These are phyloP conservation scores for Thalassoma bifasciatum DNA, from an alignment of 2,113 vertebrate genomes.

Conservation along the genomic window DNA sequence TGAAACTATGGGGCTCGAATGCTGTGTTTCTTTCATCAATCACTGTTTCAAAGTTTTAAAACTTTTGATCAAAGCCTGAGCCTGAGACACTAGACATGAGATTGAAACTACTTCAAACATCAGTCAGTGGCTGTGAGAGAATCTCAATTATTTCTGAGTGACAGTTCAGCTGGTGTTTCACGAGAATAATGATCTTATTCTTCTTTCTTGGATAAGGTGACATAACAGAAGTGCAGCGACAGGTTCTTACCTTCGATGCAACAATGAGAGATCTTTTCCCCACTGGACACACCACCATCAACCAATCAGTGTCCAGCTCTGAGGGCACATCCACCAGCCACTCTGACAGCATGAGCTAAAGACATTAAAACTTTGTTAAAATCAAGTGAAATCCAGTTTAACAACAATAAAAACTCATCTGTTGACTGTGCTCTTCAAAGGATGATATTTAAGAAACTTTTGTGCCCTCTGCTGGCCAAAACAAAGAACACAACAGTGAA, in stretches of 20 bases:
- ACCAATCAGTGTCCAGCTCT: slow-evolving; percentile 92
- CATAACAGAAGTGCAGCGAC: not conserved
- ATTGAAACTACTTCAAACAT: not conserved
- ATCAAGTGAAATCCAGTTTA: not conserved
- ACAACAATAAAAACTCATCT: not conserved
- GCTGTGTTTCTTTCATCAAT: not conserved
- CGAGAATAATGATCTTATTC: not conserved
- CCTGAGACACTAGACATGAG: not conserved
- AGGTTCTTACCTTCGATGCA: slow-evolving; percentile 88
- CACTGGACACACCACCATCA: slow-evolving; percentile 91
- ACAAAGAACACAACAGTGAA: slow-evolving; percentile 6
- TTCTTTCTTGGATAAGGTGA: not conserved
- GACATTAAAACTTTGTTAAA: slow-evolving; percentile 11
- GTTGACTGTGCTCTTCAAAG: not conserved
- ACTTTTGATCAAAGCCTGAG: not conserved
- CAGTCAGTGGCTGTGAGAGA: not conserved
- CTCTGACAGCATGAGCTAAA: slow-evolving; percentile 96
- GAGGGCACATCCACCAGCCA: slow-evolving; percentile 95
- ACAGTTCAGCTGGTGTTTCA: not conserved
- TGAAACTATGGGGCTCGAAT: not conserved
- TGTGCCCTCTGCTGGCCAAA: slow-evolving; percentile 58
- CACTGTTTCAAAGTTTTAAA: not conserved
- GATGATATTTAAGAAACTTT: not conserved
- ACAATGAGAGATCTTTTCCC: slow-evolving; percentile 93
- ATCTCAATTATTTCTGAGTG: not conserved